Percentiles rank a stretch among this genome's conserved stretches.
Conservation (phyloP, 2,797 vertebrate genomes). For the Pogoniulus pusillus region DNA sequence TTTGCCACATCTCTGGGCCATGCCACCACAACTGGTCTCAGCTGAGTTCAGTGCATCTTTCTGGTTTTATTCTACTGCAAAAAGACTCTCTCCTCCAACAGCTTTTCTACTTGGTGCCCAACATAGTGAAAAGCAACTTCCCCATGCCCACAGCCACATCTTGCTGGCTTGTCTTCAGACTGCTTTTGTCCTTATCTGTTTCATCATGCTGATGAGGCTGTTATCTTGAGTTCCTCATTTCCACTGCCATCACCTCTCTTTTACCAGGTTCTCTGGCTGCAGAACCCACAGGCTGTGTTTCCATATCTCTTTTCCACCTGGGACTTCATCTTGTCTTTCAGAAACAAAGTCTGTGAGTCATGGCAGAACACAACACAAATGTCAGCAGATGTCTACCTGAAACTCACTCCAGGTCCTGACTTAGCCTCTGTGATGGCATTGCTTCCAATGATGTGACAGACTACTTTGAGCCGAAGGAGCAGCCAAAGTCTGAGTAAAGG, state of each 20-base stretch:
- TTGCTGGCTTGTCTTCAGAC: background rate
- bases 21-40: background rate
- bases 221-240: background rate
- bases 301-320: background rate
- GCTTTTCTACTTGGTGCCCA: background rate
- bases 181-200: background rate
- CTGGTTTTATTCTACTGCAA: background rate
- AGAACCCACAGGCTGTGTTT: background rate
- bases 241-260: background rate
- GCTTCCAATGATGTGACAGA: background rate
- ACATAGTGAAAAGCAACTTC: background rate
- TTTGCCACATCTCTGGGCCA: background rate
- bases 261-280: background rate
- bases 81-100: background rate
- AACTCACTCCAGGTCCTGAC: background rate
- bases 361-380: background rate
- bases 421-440: background rate
- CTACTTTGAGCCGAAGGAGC: background rate
- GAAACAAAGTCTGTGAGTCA: background rate
- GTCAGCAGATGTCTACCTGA: background rate
- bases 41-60: accelerated
- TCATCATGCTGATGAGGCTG: accelerated
- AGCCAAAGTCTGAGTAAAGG: background rate
- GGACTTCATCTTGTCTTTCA: background rate
- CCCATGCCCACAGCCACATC: background rate